Evolutionary conservation across 2,797 vertebrate genomes (phyloP), one percentile per base, ranked within the genome.

Genomic region (Esox masquinongy): DNA sequence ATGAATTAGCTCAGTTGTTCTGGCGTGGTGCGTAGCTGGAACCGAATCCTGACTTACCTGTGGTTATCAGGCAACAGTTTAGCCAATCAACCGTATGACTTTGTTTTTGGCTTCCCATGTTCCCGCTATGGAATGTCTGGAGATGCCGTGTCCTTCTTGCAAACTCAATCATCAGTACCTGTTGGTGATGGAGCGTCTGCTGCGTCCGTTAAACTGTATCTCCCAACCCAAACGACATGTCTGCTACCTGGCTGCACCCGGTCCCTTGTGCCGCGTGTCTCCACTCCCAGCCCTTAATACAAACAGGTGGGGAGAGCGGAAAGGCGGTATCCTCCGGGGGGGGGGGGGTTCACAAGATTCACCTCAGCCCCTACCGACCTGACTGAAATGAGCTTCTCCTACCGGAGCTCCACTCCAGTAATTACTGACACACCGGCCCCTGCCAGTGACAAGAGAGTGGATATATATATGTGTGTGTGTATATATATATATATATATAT

Each of bases 271-370:
- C 9, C 43, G 83, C 75, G 75, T 77, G 73, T 80, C 84, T 83
- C 63, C 80, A 85, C 79, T 83, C 80, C 80, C 39, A 82, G 79
- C 61, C 76, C 80, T 89, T 87, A 90, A 87, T 86, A 82, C 77
- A 90, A 89, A 87, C 91, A 88, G 87, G 91, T 83, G 87, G 85
- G 75, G 89, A 89, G 85, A 91, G 89, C 86, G 91, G 84, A 88
- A 85, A 77, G 87, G 81, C 78, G 66, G 0, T n/a, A 83, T 78
- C 79, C 87, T 81, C 84, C 74, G 1, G 78, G 84, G 87, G 80
- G n/a, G n/a, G n/a, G 1, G 80, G 72, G 5, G 36, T 64, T 29
- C 67, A 68, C 81, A 1, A 29, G 79, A 84, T 88, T 88, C 88
- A 91, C 85, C 85, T 86, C 85, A 84, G 26, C 5, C n/a, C 11